Percentiles rank a stretch among this genome's conserved stretches.
phyloP scores from a whole-genome alignment of 2,797 vertebrate genomes.

The Pseudotriccus pelzelni region DNA sequence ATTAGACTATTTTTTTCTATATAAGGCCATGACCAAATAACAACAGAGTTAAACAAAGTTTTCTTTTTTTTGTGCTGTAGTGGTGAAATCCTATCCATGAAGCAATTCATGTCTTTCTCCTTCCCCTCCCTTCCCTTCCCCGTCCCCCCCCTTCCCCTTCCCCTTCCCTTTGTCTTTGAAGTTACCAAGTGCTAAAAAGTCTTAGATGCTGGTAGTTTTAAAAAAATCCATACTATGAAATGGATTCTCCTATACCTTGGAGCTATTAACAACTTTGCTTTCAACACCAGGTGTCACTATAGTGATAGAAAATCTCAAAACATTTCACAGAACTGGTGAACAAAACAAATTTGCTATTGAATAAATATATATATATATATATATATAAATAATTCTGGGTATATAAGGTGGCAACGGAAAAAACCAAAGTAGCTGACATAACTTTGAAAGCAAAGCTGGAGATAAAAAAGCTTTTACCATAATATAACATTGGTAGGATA shows the following conservation, averaged over 20 bases:
- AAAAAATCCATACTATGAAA: background rate
- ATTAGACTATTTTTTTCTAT: background rate
- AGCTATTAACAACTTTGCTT: background rate
- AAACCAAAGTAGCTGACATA: background rate
- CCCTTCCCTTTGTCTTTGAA: background rate
- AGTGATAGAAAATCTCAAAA: conserved; percentile 21
- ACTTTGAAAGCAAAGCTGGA: background rate
- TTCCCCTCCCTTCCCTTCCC: no score
- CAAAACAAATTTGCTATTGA: background rate
- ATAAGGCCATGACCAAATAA: background rate
- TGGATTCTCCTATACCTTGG: background rate
- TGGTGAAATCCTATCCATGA: background rate
- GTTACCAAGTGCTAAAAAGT: background rate
- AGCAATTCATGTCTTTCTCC: background rate
- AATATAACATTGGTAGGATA: background rate
- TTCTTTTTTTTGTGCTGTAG: accelerated
- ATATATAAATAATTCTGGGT: background rate
- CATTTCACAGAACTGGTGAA: background rate
- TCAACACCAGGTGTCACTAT: conserved; percentile 68
- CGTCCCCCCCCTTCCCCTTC: background rate
- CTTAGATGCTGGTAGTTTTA: background rate
- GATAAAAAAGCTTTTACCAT: background rate
- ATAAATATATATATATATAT: background rate
- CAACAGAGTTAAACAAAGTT: background rate
- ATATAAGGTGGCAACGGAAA: background rate